Percentiles rank a stretch among this genome's conserved stretches.
Evolutionary conservation across 1,140 invertebrate species (phyloP).

Genomic region (Metopolophium dirhodum): DNA sequence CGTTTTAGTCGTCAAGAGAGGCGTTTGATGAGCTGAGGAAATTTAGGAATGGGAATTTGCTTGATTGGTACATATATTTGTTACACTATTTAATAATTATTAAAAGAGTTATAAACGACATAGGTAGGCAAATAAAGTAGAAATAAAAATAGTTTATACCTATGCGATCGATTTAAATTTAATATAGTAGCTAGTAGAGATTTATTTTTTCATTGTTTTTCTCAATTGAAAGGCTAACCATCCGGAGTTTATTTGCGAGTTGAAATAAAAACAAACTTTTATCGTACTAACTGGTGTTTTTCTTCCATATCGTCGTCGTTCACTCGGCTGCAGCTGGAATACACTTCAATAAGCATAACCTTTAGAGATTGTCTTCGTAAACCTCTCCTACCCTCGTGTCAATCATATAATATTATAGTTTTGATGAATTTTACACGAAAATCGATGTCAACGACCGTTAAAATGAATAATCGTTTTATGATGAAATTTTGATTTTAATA

Average conservation of each 20-base stretch:
- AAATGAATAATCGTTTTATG: neutral
- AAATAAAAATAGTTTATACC: neutral
- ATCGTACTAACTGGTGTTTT: neutral
- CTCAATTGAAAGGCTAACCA: neutral
- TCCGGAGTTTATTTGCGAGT: neutral
- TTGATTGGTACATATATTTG: neutral
- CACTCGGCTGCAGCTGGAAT: neutral
- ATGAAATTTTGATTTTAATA: neutral
- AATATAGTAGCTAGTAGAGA: neutral
- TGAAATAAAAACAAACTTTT: constrained; percentile 20
- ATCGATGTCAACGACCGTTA: neutral
- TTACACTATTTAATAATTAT: neutral
- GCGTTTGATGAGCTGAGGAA: neutral
- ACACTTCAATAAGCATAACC: constrained; percentile 19
- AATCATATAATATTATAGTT: neutral
- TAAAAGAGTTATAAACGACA: neutral
- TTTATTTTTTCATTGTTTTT: constrained; percentile 25
- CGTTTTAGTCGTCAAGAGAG: neutral
- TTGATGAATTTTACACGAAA: neutral
- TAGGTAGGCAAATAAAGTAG: neutral
- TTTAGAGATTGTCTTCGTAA: neutral
- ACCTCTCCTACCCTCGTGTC: no score
- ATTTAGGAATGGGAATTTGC: neutral
- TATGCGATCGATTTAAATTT: neutral
- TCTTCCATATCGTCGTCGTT: neutral